A percentile compares a stretch with the other conserved stretches of the same genome.
Conservation (phyloP, 1,140 invertebrate species). For the Tyrophagus putrescentiae region DNA sequence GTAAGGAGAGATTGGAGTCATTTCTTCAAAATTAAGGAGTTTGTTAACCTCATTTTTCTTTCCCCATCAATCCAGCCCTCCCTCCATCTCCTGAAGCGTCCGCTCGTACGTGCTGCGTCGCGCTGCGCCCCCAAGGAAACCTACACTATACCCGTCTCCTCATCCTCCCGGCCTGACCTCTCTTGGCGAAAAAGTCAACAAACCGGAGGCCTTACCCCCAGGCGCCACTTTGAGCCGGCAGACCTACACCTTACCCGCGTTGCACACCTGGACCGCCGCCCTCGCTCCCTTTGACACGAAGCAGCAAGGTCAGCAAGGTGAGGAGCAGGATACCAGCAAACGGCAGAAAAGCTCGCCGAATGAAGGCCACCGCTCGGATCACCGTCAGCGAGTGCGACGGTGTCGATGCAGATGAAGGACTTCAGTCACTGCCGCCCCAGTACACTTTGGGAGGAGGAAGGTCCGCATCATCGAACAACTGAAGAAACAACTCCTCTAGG, state of each 20-base stretch:
- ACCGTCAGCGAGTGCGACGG: conserved; percentile 2
- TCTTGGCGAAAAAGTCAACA: background rate
- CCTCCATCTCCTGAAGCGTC: background rate
- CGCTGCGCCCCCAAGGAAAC: background rate
- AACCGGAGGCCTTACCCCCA: background rate
- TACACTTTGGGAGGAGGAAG: background rate
- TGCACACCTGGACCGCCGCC: background rate
- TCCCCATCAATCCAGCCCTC: background rate
- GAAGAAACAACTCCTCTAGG: background rate
- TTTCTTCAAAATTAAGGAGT: too few species aligned
- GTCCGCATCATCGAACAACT: background rate
- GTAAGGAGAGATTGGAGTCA: too few species aligned
- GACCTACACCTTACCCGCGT: background rate
- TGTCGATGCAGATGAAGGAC: conserved; percentile 11
- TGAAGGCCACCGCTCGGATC: conserved; percentile 8
- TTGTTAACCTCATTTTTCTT: too few species aligned
- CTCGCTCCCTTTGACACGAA: background rate
- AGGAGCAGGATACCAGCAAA: too few species aligned
- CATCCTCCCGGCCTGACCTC: background rate
- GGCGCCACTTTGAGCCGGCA: background rate
- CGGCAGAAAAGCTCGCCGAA: too few species aligned
- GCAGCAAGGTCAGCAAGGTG: too few species aligned
- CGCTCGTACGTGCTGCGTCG: background rate
- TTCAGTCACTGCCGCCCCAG: background rate
- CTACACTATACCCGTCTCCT: background rate